Conservation (phyloP, 1,140 invertebrate species). For the Pteromalus puparum region DNA sequence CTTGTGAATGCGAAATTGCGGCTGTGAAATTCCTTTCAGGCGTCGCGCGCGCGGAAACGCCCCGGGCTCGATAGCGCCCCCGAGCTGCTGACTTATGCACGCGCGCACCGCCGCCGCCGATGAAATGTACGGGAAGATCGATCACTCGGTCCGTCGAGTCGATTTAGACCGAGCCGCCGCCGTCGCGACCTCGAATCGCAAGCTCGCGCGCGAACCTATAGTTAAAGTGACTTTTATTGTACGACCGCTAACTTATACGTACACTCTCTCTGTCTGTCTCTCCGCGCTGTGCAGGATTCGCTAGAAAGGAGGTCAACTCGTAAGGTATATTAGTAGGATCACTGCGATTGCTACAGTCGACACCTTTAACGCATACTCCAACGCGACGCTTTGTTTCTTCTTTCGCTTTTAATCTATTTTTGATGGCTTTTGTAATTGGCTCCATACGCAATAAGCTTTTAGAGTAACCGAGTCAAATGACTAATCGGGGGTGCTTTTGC, state of each 20-base stretch:
- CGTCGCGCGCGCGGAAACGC: neutral
- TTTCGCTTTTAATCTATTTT: too few relatives aligned
- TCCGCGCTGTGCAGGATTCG: neutral
- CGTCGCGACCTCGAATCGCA: neutral
- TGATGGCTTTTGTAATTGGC: too few relatives aligned
- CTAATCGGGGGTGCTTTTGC: too few relatives aligned
- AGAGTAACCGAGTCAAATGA: too few relatives aligned
- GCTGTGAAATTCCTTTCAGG: slow-evolving; percentile 8
- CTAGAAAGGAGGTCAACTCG: neutral
- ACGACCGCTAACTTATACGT: neutral
- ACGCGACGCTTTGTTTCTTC: too few relatives aligned
- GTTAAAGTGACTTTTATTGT: neutral
- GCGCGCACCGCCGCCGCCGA: neutral
- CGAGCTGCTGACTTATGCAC: neutral
- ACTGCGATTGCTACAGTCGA: too few relatives aligned
- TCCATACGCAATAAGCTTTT: too few relatives aligned
- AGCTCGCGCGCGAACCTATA: neutral
- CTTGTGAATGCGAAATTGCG: slow-evolving; percentile 21
- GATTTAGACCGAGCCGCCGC: neutral
- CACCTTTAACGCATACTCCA: too few relatives aligned
- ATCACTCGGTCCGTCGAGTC: neutral
- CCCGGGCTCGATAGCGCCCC: neutral
- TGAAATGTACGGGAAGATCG: neutral
- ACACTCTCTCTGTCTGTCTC: neutral
- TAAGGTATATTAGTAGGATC: neutral